Evolutionary conservation across 2,113 vertebrate genomes (phyloP), one percentile per base, ranked within the genome.

Genomic region (Apistogramma diplotaenia): DNA sequence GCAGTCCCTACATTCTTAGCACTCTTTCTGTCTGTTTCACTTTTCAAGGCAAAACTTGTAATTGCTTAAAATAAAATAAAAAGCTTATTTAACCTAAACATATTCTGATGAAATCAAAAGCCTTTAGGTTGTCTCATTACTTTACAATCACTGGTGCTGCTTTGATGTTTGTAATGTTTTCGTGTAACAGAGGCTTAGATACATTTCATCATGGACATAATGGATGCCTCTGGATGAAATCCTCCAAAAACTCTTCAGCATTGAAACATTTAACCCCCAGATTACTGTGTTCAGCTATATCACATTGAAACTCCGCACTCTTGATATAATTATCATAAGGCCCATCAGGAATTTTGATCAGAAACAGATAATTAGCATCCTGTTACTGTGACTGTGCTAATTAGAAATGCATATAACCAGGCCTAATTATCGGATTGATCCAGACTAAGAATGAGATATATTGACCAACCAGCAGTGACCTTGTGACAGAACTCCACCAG

Each of bases 371-470:
- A 65, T 55, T 12, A 85, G 70, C 43, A 54, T 72, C 46, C 73
- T 79, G 79, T 76, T 72, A 56, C 55, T 73, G 77, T 78, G 74
- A 53, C 49, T 71, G 10, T 29, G 65, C 76, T 60, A 43, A 58
- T 76, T 79, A 12, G 56, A 82, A 74, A 76, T 53, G 15, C 71
- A 74, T 37, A 70, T 78, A 61, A 57, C 57, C 33, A 6, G 8
- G 31, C 10, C 78, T 85, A 82, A 81, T 93, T 89, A 89, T 31
- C 15, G 60, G 12, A 90, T 93, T 79, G 90, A 91, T 91, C 82
- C 31, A 43, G 56, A 43, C 46, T 35, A 29, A 79, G 73, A 55
- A 75, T 72, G 78, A 79, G 19, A 51, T 59, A 33, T 76, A 92
- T 89, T 76, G 87, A 89, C 83, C 51, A 59, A 37, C 13, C 55